Evolutionary conservation across 2,113 vertebrate genomes (phyloP).

Genomic region (Alexandromys fortis): DNA sequence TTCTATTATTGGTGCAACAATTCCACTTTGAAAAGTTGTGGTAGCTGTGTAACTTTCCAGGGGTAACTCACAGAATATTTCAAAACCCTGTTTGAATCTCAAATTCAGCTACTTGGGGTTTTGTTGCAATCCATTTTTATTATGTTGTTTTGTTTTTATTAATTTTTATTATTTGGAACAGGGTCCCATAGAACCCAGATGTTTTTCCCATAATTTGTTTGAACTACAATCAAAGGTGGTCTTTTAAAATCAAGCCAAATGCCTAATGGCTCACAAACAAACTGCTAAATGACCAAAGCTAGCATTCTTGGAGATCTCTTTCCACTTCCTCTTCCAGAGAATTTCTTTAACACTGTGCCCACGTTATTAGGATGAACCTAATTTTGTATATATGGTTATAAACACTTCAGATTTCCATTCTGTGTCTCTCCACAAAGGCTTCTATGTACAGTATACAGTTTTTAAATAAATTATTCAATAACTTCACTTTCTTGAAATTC

Average conservation of each 20-base stretch:
- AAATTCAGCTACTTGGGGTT: not conserved
- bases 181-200: not conserved
- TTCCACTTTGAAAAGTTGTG: not conserved
- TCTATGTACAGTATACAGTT: not conserved
- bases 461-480: not conserved
- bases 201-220: constrained; percentile 38
- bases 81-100: constrained; percentile 13
- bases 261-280: constrained; percentile 24
- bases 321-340: not conserved
- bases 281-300: not conserved
- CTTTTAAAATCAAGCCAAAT: constrained; percentile 46
- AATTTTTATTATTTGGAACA: not conserved
- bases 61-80: not conserved
- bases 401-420: constrained; percentile 9
- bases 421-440: not conserved
- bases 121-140: not conserved
- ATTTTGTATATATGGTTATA: not conserved
- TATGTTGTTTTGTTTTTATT: not conserved
- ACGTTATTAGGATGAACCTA: not conserved
- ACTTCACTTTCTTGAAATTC: not conserved
- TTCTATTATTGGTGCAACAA: not conserved
- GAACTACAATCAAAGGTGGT: not conserved
- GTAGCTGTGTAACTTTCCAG: not conserved
- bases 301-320: not conserved
- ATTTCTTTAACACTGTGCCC: not conserved